Base-by-base conservation (phyloP, 1,140 invertebrate species). In the Drosophila kohkoa region DNA sequence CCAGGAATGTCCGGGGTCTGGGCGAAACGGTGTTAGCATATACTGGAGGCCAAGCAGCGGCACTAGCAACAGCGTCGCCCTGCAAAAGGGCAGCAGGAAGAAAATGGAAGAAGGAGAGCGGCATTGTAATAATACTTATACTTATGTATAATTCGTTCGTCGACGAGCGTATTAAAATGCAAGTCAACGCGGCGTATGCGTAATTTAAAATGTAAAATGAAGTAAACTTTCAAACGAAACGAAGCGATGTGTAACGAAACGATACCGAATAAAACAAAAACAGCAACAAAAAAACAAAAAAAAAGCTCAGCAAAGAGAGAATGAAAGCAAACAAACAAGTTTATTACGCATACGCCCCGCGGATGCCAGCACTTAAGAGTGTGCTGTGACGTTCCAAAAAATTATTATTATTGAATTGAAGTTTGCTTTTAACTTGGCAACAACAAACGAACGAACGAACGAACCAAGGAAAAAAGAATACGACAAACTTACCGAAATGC, bases 1-100 rank as follows among this genome's bases (percentile, higher is more conserved):
- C 94, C 95, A 96, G 6, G 95, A 93, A 81, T 96, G 95, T 32
- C 94, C 93, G 52, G 94, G 94, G 15, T 94, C 93, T 15, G 98
- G 98, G 71, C 97, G 94, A 92, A 98, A 98, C n/a, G 97, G 97
- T 45, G 96, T 98, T 13, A 98, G 93, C 75, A 99, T 94, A 89
- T 98, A 98, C 91, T 99, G 96, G 6, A 98, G 93, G 1, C 96
- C 97, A 51, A 97, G 93, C 52, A 98, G 93, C 16, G 96, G 96
- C 35, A 98, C 96, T 70, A 99, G 94, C 51, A 99, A 94, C 77
- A 98, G 94, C 1, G 98, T 98, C 1, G 98, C 98, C 64, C 98
- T 95, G 83, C 32, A 92, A 90, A n/a, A 52, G 16, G 66, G 43
- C 60, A 75, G 79, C 32, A 25, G 49, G 7, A 54, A 13, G 20